Evolutionary conservation across 2,797 vertebrate species (phyloP).

Genomic region (Epinephelus coioides): DNA sequence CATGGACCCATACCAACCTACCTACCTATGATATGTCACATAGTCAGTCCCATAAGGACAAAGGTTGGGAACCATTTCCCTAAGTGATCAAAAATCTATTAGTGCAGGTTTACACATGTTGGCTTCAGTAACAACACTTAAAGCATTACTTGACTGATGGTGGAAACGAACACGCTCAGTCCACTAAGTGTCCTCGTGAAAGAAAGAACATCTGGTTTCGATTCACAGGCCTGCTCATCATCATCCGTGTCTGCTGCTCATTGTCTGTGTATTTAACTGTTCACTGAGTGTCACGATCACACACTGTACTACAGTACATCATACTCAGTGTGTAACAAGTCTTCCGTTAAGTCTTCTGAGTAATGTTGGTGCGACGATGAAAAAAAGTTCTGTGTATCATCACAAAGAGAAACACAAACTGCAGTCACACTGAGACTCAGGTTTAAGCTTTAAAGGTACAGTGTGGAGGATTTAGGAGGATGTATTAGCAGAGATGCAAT

Average conservation of each 20-base stretch:
- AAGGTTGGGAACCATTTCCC: too few species aligned
- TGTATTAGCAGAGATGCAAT: too few species aligned
- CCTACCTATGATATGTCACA: too few species aligned
- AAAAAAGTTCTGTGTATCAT: slow-evolving; percentile 30
- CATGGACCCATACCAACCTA: too few species aligned
- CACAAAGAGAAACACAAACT: slow-evolving; percentile 26
- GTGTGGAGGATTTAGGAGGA: too few species aligned
- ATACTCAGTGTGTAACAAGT: not conserved
- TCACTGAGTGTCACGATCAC: not conserved
- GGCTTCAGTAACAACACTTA: too few species aligned
- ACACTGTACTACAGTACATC: not conserved
- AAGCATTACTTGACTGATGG: too few species aligned
- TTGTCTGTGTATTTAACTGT: not conserved
- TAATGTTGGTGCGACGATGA: not conserved
- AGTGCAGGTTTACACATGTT: too few species aligned
- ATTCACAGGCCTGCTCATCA: slow-evolving; percentile 1
- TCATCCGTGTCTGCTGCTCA: slow-evolving; percentile 15
- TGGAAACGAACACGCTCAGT: not conserved
- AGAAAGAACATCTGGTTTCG: not conserved
- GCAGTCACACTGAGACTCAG: slow-evolving; percentile 20
- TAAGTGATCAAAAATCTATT: too few species aligned
- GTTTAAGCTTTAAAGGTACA: slow-evolving; percentile 10
- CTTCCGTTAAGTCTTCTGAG: slow-evolving; percentile 9
- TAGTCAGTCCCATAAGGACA: too few species aligned
- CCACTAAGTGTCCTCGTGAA: not conserved